Base-by-base conservation (phyloP, 2,797 vertebrate genomes). In the Phrynocephalus vlangalii region DNA sequence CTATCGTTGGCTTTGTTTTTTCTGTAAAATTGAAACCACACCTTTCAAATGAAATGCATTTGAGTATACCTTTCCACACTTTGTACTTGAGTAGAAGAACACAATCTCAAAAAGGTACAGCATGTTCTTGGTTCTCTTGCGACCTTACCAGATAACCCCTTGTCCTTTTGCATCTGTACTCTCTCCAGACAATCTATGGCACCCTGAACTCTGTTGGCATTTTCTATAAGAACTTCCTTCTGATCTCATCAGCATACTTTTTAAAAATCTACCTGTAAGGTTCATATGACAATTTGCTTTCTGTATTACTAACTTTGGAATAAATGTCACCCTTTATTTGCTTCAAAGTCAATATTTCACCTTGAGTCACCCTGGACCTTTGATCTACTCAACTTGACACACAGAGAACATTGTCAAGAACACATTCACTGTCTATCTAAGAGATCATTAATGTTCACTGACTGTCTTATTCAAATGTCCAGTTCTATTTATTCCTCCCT, bases 251-350 rank as follows among this genome's bases (percentile, higher is more conserved):
- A 76, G 33, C 26, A 50, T 79, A 84, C 83, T 81, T 94, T 87
- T 88, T 13, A 88, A 70, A 56, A 56, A 56, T 9, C 48, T 83
- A 82, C n/a, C 77, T 1, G 0, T 80, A 80, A 83, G 78, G 84
- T 90, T 88, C 88, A 86, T 83, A 82, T 83, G 86, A 79, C 89
- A 87, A 91, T 93, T 91, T 91, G 84, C 33, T 11, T 85, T 86
- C 76, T 86, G 90, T 90, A n/a, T 67, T 82, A 87, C 87, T 84
- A 89, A 89, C 88, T 94, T 89, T 71, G 2, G 87, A 83, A 86
- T 76, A 90, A 91, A 92, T 90, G 75, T 91, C 91, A 94, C 84
- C 87, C 88, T 88, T 77, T 68, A 6, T 73, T 91, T 86, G 89
- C 92, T 85, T 88, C 68, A 88, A 1, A n/a, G 72, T 80, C 66